phyloP scores from a whole-genome alignment of 2,888 invertebrate genomes.

The Xestia xanthographa region DNA sequence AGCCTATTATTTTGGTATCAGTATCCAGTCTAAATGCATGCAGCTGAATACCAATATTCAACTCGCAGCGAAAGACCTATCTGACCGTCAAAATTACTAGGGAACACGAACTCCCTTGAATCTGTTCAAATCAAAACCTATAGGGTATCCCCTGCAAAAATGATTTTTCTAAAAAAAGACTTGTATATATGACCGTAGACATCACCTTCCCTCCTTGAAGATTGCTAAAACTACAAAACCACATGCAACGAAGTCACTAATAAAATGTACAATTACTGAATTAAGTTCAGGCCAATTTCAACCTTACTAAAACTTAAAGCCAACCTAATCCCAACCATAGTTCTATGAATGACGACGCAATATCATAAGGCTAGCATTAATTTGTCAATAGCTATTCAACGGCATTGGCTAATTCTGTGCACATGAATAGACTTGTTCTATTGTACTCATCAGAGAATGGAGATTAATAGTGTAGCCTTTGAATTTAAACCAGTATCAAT shows the following conservation, averaged over 20 bases:
- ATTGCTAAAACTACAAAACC: not conserved
- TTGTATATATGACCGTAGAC: not conserved
- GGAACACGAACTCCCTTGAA: too few species aligned
- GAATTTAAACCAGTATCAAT: slow-evolving; percentile 13
- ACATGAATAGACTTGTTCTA: slow-evolving; percentile 25
- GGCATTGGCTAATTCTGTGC: slow-evolving; percentile 16
- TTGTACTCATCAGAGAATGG: slow-evolving; percentile 20
- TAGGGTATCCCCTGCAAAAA: not conserved
- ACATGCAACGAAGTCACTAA: not conserved
- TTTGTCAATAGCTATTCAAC: slow-evolving; percentile 25
- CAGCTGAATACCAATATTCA: too few species aligned
- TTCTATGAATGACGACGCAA: slow-evolving; percentile 20
- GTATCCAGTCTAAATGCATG: too few species aligned
- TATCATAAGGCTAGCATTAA: slow-evolving; percentile 9
- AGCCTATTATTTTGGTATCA: too few species aligned
- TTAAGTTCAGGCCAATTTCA: not conserved
- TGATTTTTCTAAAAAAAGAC: not conserved
- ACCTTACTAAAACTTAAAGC: not conserved
- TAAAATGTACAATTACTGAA: not conserved
- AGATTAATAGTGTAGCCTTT: slow-evolving; percentile 26
- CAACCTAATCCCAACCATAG: not conserved
- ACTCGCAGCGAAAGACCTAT: too few species aligned
- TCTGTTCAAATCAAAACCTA: too few species aligned
- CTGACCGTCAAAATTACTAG: too few species aligned
- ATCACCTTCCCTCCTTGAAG: not conserved